Evolutionary conservation across 2,113 vertebrate genomes (phyloP).

Genomic region (Phocoena phocoena): DNA sequence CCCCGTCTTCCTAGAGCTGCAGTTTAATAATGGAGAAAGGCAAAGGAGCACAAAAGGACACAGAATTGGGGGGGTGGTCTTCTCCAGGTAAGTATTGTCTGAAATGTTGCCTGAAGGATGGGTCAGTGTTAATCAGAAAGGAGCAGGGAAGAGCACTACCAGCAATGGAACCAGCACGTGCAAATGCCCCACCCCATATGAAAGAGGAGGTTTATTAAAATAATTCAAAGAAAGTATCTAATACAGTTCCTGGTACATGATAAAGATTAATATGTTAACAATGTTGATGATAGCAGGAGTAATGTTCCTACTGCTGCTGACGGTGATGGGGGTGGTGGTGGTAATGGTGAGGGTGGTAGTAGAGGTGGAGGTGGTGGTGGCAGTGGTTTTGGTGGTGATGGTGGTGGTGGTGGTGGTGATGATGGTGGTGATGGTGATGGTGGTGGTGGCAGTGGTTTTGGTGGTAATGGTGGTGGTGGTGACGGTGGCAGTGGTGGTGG

Average conservation of each 20-base stretch:
- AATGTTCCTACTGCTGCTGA: not conserved
- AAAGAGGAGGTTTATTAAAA: not conserved
- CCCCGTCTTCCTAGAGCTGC: not conserved
- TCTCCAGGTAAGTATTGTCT: not conserved
- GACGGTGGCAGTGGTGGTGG: fast-evolving
- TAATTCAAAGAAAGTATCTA: not conserved
- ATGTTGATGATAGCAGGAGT: fast-evolving
- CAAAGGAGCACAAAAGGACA: not conserved
- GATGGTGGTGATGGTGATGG: fast-evolving
- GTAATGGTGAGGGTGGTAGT: fast-evolving
- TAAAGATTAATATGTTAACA: not conserved
- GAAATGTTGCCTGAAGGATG: not conserved
- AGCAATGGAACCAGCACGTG: not conserved
- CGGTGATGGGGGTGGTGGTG: no score
- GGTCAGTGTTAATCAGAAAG: not conserved
- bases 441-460: not conserved
- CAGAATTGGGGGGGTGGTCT: not conserved
- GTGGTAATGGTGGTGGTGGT: no score
- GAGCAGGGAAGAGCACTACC: not conserved
- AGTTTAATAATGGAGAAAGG: not conserved
- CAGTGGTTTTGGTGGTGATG: no score
- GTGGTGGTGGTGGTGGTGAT: not conserved
- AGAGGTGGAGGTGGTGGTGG: not conserved
- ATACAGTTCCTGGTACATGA: not conserved
- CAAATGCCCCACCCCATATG: not conserved